Base-by-base conservation (phyloP, 2,113 vertebrate genomes). In the Campylomormyrus tamandua region DNA sequence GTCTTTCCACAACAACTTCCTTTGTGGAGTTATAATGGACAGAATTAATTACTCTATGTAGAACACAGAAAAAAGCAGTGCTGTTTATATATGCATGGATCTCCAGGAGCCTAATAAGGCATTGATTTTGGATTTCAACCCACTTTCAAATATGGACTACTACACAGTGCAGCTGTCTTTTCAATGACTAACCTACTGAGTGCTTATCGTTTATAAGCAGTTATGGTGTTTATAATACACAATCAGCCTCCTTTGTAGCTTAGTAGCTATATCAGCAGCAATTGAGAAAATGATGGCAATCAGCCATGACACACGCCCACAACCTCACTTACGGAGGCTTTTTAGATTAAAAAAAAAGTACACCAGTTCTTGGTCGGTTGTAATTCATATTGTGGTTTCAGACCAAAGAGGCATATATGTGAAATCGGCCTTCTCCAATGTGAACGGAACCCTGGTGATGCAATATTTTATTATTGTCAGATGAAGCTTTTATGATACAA, bases 41-140 rank as follows among this genome's bases (percentile, higher is more conserved):
- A 19, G 15, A 77, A 77, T 77, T 77, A 77, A 77, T 77, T 19
- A 15, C 35, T 42, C 74, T 77, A 39, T 77, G 74, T 77, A 8
- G 31, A 39, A 39, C 74, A 77, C 5, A 5, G 35, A 77, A 39
- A 11, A 77, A 77, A 77, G 21, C 13, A 42, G 31, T 19, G 74
- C 74, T 42, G n/a, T 42, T 77, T 77, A 35, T 77, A 77, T 77
- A 39, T 77, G 74, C 74, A 77, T 77, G 74, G 74, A 39, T 42
- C 35, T 77, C 74, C 74, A 77, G 35, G 35, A 77, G 74, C 74
- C 35, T 42, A 77, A 77, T 77, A 77, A 42, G 35, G 31, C 74
- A 77, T 77, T 77, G 74, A 80, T 80, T 80, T 80, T 80, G 74
- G 35, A 80, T 80, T 42, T 80, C 74, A 17, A 42, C 74, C 74